These are phyloP conservation scores for Magallana gigas DNA, from an alignment of 1,140 invertebrate species.

Conservation along the genomic window DNA sequence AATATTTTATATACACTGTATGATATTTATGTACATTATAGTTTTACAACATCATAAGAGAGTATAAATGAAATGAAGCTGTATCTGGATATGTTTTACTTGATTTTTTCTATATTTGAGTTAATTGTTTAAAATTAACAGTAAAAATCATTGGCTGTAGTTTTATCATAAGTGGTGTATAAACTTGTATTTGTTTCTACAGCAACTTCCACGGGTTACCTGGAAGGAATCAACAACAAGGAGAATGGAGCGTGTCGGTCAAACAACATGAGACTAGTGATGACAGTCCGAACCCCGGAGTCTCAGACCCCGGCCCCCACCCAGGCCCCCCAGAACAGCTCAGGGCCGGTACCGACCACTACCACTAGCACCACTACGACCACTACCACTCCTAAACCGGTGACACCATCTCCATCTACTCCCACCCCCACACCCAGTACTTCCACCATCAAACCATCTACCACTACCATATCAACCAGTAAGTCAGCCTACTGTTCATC, in stretches of 20 bases:
- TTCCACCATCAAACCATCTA: background rate
- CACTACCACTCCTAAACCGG: background rate
- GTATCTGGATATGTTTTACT: too few relatives aligned
- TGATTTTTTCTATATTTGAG: too few relatives aligned
- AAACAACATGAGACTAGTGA: background rate
- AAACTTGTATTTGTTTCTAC: background rate
- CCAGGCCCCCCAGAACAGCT: background rate
- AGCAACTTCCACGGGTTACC: background rate
- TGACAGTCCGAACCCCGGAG: background rate
- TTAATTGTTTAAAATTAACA: too few relatives aligned
- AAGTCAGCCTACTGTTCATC: background rate
- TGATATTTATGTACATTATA: too few relatives aligned
- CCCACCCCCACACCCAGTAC: background rate
- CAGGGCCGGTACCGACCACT: background rate
- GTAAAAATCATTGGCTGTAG: too few relatives aligned
- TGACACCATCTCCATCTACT: background rate
- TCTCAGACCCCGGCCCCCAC: background rate
- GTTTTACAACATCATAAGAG: too few relatives aligned
- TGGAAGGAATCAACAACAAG: background rate
- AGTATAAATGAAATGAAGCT: too few relatives aligned
- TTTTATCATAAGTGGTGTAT: too few relatives aligned
- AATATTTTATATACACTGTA: too few relatives aligned
- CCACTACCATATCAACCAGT: constrained; percentile 6
- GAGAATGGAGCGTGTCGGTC: background rate
- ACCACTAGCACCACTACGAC: background rate